phyloP scores from a whole-genome alignment of 2,888 invertebrate genomes.

The Gastracanthus pulcherrimus region DNA sequence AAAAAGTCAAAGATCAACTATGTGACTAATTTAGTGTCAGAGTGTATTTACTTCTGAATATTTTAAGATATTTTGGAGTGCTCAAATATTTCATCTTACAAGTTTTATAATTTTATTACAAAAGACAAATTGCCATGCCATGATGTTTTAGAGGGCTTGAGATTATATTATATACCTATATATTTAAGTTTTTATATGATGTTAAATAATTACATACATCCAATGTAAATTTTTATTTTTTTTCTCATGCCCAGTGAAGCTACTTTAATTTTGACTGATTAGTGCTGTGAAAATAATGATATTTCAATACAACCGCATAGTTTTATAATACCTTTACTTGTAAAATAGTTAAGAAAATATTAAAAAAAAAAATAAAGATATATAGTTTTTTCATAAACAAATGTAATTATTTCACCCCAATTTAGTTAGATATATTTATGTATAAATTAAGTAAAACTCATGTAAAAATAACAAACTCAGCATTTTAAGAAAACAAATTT shows the following conservation, averaged over 20 bases:
- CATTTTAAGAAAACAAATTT: slow-evolving; percentile 51
- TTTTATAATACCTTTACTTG: slow-evolving; percentile 7
- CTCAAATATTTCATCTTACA: neutral
- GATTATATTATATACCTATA: neutral
- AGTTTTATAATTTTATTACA: slow-evolving; percentile 24
- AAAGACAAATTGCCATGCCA: neutral
- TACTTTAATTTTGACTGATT: slow-evolving; percentile 44
- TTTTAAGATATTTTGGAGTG: neutral
- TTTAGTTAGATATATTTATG: neutral
- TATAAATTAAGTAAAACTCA: too few relatives aligned
- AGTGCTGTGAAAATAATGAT: slow-evolving; percentile 41
- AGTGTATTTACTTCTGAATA: neutral
- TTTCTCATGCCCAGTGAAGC: neutral
- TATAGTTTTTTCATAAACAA: slow-evolving; percentile 38
- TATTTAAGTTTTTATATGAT: slow-evolving; percentile 25
- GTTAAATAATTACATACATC: slow-evolving; percentile 25
- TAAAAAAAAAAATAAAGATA: slow-evolving; percentile 32
- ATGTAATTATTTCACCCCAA: slow-evolving; percentile 7
- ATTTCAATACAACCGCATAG: neutral
- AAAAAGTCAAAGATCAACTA: neutral
- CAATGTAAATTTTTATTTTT: neutral
- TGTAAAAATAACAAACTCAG: too few relatives aligned
- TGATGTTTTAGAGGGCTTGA: neutral
- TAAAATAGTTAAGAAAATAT: slow-evolving; percentile 14
- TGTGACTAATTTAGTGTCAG: neutral